Conservation (phyloP, 2,888 invertebrate species). For the Eupithecia exiguata region DNA sequence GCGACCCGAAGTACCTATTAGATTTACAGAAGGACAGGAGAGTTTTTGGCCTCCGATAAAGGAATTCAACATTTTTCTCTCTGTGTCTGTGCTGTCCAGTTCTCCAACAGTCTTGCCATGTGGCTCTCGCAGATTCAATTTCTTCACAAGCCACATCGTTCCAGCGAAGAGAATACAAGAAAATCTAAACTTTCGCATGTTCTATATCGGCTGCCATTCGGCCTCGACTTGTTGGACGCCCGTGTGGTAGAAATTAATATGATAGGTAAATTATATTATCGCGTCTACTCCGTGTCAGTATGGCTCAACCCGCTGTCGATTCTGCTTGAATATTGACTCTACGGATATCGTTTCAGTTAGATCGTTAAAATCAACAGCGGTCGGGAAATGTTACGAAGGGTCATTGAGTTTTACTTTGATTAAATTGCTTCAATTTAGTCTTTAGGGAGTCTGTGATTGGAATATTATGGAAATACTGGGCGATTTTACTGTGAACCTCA, state of each 20-base stretch:
- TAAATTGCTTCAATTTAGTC: conserved; percentile 8
- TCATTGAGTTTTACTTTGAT: conserved; percentile 20
- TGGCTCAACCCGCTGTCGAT: background rate
- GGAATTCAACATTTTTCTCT: background rate
- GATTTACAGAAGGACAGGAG: too few relatives aligned
- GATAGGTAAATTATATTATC: background rate
- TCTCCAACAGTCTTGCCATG: too few relatives aligned
- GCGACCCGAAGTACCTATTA: too few relatives aligned
- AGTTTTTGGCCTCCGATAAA: background rate
- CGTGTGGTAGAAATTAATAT: background rate
- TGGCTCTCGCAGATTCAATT: background rate
- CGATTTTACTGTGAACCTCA: background rate
- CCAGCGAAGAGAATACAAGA: background rate
- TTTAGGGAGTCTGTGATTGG: background rate
- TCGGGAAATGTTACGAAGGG: conserved; percentile 18
- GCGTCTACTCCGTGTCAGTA: background rate
- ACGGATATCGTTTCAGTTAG: conserved; percentile 23
- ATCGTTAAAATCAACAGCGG: conserved; percentile 32
- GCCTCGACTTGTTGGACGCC: background rate
- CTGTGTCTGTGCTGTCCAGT: background rate
- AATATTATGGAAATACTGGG: background rate
- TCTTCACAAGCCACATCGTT: too few relatives aligned
- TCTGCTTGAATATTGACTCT: conserved; percentile 23
- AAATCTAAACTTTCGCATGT: background rate
- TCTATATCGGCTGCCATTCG: background rate